Conservation (phyloP, 2,888 invertebrate genomes). For the Cataglyphis altisquamis region DNA sequence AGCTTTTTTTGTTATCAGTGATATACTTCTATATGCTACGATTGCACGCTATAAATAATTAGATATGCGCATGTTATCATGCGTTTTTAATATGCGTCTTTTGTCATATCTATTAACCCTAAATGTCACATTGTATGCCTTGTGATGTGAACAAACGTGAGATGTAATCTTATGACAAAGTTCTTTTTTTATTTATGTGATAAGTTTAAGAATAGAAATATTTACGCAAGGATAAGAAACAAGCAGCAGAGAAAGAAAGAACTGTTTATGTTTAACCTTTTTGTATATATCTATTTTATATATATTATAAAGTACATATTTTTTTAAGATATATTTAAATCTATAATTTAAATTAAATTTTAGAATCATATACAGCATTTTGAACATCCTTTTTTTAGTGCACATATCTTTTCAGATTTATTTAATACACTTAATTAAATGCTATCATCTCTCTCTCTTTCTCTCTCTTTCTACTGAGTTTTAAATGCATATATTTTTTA, state of each 20-base stretch:
- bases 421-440: background rate
- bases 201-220: background rate
- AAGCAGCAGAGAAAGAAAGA: background rate
- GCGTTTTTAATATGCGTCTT: background rate
- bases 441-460: background rate
- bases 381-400: background rate
- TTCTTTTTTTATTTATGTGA: background rate
- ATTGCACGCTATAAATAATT: conserved; percentile 20
- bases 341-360: background rate
- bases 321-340: conserved; percentile 1
- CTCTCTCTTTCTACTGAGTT: background rate
- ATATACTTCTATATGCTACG: background rate
- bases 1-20: background rate
- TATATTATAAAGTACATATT: background rate
- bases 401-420: background rate
- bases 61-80: background rate
- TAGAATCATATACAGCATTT: background rate
- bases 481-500: background rate
- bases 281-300: background rate
- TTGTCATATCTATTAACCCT: background rate
- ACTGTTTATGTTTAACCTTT: background rate
- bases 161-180: background rate
- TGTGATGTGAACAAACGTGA: background rate
- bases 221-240: background rate
- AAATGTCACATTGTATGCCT: background rate